A percentile compares a stretch with the other conserved stretches of the same genome.
phyloP scores from a whole-genome alignment of 2,797 vertebrate species.

The Takifugu rubripes region DNA sequence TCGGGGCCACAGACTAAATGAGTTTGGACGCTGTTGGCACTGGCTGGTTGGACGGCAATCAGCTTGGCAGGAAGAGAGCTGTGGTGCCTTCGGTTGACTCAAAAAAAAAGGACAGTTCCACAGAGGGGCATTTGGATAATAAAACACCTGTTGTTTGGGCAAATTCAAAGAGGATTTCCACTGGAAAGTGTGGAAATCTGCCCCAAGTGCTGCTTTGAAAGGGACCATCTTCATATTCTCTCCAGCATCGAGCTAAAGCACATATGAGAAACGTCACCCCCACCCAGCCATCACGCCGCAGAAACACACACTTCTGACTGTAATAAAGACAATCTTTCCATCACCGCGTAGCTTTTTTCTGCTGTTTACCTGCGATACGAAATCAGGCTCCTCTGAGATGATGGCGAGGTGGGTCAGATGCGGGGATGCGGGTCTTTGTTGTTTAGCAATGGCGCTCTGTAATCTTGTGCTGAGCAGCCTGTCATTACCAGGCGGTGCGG shows the following conservation, averaged over 20 bases:
- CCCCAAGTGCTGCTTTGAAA: constrained; percentile 20
- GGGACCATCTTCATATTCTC: background rate
- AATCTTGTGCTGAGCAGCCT: constrained; percentile 78
- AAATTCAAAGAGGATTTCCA: constrained; percentile 54
- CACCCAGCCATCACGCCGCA: constrained; percentile 47
- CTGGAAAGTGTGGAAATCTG: constrained; percentile 23
- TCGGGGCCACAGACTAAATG: constrained; percentile 63
- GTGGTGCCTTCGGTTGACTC: constrained; percentile 56
- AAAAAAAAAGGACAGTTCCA: constrained; percentile 62
- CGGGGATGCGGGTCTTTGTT: constrained; percentile 72
- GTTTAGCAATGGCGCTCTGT: constrained; percentile 74
- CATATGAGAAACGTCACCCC: background rate
- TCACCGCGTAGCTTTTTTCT: constrained; percentile 38
- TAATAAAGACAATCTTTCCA: constrained; percentile 52
- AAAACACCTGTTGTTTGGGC: constrained; percentile 67
- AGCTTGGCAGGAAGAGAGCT: constrained; percentile 65
- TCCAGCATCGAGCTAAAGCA: background rate
- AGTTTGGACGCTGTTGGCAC: constrained; percentile 66
- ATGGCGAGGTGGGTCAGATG: constrained; percentile 65
- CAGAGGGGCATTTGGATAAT: constrained; percentile 47
- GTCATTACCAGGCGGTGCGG: constrained; percentile 77
- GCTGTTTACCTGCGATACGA: constrained; percentile 65
- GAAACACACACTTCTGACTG: constrained; percentile 49
- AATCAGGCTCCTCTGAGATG: constrained; percentile 70
- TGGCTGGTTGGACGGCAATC: constrained; percentile 69